Base-by-base conservation (phyloP, 2,113 vertebrate genomes). In the Corythornis cristatus region DNA sequence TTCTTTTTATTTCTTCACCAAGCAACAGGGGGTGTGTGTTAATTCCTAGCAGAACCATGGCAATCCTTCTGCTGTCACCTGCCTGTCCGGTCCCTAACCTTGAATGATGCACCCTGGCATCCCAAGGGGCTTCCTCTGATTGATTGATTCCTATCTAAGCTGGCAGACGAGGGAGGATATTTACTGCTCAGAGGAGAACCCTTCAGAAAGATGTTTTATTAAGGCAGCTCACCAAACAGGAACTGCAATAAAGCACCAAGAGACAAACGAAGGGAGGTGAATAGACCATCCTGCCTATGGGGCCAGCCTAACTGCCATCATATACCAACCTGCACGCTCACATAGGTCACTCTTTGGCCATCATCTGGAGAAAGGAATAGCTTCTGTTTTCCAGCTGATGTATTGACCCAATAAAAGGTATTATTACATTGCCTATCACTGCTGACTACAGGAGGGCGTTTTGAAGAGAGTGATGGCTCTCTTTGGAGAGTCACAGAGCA, bases 371-470 rank as follows among this genome's bases (percentile, higher is more conserved):
- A 71, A 93, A 84, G 81, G 87, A 77, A 91, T 71, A 86, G 94
- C 84, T 96, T 95, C 96, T 96, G 90, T 89, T 97, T 95, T 92
- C 95, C 91, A 96, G 96, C 95, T 98, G 98, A 98, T 94, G 88
- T 93, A 97, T 97, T 95, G 97, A 96, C 92, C 87, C 57, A 90
- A 96, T 98, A 95, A 98, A 97, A 95, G 75, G 90, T 60, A 96
- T 97, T 94, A 95, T 97, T 96, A 88, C 90, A 75, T 58, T 83
- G 92, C 95, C 94, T 48, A 95, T 97, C 96, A 91, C 35, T 6
- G 35, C 96, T 94, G 93, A 93, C 95, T 95, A 15, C 65, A 54
- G 95, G 66, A 93, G 74, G 86, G 82, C 22, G 19, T 94, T 96
- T 83, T 43, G 83, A 83, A 64, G 94, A 95, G 96, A 97, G 84